Percentiles rank a stretch among this genome's conserved stretches.
These are phyloP conservation scores for Hypselothyrea guttata DNA, from an alignment of 2,888 invertebrate species.

Conservation along the genomic window DNA sequence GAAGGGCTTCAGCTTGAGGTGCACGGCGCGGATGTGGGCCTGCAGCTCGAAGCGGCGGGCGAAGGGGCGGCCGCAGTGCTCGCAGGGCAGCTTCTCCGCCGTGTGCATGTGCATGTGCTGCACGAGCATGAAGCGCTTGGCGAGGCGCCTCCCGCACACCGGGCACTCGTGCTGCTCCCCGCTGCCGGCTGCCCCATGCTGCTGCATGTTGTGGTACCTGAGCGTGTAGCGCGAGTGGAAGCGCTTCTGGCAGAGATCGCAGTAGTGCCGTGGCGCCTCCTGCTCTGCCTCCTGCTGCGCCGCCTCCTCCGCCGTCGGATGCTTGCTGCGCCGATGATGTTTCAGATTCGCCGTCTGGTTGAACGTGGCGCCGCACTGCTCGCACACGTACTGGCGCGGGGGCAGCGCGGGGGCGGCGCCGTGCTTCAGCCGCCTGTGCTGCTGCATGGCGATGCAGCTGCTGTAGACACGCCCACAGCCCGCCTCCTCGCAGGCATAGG, in stretches of 20 bases:
- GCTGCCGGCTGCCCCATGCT: slow-evolving; percentile 67
- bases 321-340: slow-evolving; percentile 77
- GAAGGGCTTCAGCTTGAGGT: slow-evolving; percentile 78
- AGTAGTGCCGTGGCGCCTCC: slow-evolving; percentile 61
- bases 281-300: slow-evolving; percentile 58
- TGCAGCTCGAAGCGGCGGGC: slow-evolving; percentile 77
- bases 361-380: slow-evolving; percentile 79
- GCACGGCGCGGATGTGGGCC: slow-evolving; percentile 75
- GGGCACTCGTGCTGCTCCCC: slow-evolving; percentile 62
- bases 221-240: slow-evolving; percentile 78
- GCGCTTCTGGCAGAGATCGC: slow-evolving; percentile 71
- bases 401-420: slow-evolving; percentile 21
- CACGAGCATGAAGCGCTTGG: slow-evolving; percentile 78
- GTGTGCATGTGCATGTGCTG: slow-evolving; percentile 79
- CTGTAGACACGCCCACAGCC: slow-evolving; percentile 78
- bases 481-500: slow-evolving; percentile 69
- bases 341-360: slow-evolving; percentile 79
- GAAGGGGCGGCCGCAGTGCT: slow-evolving; percentile 73
- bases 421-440: slow-evolving; percentile 79
- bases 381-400: slow-evolving; percentile 74
- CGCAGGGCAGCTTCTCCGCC: slow-evolving; percentile 74
- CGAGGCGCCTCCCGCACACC: slow-evolving; percentile 75
- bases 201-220: slow-evolving; percentile 72
- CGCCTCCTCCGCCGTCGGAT: slow-evolving; percentile 71
- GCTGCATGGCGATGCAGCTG: slow-evolving; percentile 78